Evolutionary conservation across 2,888 invertebrate genomes (phyloP).

Genomic region (Drosophila stalkeri): DNA sequence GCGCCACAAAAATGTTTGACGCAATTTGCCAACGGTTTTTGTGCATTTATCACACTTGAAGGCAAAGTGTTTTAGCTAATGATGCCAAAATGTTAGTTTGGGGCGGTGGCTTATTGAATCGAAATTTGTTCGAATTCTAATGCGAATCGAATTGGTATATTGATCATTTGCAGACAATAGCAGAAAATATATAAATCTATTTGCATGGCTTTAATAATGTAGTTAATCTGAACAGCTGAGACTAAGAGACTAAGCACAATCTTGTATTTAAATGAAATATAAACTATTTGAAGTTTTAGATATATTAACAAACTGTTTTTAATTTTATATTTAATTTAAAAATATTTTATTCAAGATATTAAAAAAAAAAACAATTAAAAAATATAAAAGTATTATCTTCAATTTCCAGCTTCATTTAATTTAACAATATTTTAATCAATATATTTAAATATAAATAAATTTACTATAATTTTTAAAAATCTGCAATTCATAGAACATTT

Average conservation of each 20-base stretch:
- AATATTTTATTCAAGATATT: too few species aligned
- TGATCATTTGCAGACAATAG: background rate
- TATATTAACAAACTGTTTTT: too few species aligned
- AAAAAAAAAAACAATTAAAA: too few species aligned
- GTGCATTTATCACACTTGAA: conserved; percentile 74
- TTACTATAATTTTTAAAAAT: too few species aligned
- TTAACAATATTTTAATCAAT: too few species aligned
- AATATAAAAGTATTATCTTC: too few species aligned
- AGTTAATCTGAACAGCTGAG: background rate
- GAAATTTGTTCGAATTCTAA: conserved; percentile 28
- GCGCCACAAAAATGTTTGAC: conserved; percentile 54
- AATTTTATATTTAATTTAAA: too few species aligned
- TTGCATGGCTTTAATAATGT: background rate
- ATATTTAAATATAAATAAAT: too few species aligned
- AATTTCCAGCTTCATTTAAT: too few species aligned
- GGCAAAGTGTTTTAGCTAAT: conserved; percentile 69
- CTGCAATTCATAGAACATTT: too few species aligned
- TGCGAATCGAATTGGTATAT: conserved; percentile 16
- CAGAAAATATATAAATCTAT: background rate
- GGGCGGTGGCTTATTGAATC: background rate
- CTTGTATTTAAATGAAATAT: background rate
- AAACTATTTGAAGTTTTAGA: background rate
- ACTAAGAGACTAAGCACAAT: too few species aligned
- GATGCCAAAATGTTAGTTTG: conserved; percentile 44
- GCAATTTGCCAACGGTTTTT: conserved; percentile 66